Conservation (phyloP, 2,888 invertebrate genomes). For the Caenorhabditis imperialis region DNA sequence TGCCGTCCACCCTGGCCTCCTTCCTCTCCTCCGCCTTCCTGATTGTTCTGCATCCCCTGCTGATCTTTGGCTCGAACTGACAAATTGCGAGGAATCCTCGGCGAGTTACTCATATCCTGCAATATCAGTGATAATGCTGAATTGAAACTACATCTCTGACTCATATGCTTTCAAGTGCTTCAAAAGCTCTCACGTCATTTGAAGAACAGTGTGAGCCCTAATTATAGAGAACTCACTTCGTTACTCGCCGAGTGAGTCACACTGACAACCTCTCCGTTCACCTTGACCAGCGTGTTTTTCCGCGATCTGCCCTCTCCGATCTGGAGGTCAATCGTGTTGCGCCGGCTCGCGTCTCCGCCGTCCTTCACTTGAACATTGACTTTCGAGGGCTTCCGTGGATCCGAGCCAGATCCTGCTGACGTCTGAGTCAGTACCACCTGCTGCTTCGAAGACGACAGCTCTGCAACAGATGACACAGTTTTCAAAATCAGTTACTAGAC, state of each 20-base stretch:
- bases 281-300: constrained; percentile 63
- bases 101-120: constrained; percentile 57
- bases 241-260: constrained; percentile 40
- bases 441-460: constrained; percentile 52
- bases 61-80: constrained; percentile 52
- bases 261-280: constrained; percentile 65
- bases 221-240: constrained; percentile 34
- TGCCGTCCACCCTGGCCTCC: constrained; percentile 14
- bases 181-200: background rate
- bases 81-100: constrained; percentile 49
- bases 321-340: constrained; percentile 64
- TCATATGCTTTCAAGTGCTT: too few relatives aligned
- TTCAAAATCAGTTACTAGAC: too few relatives aligned
- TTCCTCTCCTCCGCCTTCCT: constrained; percentile 26
- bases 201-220: too few relatives aligned
- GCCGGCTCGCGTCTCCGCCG: constrained; percentile 51
- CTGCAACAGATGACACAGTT: too few relatives aligned
- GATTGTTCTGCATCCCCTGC: constrained; percentile 29
- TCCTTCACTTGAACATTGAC: constrained; percentile 66
- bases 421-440: constrained; percentile 61
- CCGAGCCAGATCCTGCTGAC: constrained; percentile 44
- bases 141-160: too few relatives aligned
- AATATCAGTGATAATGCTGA: background rate
- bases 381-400: constrained; percentile 54
- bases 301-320: constrained; percentile 61